Percentiles rank a stretch among this genome's conserved stretches.
Evolutionary conservation across 2,113 vertebrate species (phyloP).

Genomic region (Thalassoma bifasciatum): DNA sequence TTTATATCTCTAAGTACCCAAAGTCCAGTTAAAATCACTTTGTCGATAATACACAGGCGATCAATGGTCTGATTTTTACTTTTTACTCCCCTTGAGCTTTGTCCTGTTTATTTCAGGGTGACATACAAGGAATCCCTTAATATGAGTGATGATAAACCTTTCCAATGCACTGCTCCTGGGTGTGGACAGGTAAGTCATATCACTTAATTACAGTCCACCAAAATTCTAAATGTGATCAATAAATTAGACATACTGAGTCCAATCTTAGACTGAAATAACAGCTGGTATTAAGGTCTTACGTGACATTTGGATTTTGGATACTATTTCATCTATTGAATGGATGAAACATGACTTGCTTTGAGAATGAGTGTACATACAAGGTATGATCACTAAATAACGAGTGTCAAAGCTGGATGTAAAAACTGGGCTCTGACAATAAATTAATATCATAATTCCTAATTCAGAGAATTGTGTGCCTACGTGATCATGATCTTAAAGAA

Average conservation of each 20-base stretch:
- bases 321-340: no score
- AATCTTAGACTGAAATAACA: not conserved
- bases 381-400: no score
- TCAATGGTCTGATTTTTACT: not conserved
- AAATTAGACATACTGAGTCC: not conserved
- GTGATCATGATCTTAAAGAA: no score
- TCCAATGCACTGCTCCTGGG: conserved; percentile 98
- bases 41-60: not conserved
- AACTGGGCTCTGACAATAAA: no score
- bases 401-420: no score
- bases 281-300: no score
- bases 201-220: not conserved
- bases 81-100: not conserved
- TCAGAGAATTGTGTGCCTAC: no score
- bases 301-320: no score
- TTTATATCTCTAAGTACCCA: not conserved
- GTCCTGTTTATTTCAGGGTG: conserved; percentile 80
- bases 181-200: conserved; percentile 92
- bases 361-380: no score
- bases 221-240: not conserved
- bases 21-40: not conserved
- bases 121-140: conserved; percentile 92
- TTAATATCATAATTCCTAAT: no score
- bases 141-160: conserved; percentile 99
- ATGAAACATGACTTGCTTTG: no score